A percentile compares a stretch with the other conserved stretches of the same genome.
These are phyloP conservation scores for Microtus obscurus DNA, from an alignment of 2,797 vertebrate species.

Conservation along the genomic window DNA sequence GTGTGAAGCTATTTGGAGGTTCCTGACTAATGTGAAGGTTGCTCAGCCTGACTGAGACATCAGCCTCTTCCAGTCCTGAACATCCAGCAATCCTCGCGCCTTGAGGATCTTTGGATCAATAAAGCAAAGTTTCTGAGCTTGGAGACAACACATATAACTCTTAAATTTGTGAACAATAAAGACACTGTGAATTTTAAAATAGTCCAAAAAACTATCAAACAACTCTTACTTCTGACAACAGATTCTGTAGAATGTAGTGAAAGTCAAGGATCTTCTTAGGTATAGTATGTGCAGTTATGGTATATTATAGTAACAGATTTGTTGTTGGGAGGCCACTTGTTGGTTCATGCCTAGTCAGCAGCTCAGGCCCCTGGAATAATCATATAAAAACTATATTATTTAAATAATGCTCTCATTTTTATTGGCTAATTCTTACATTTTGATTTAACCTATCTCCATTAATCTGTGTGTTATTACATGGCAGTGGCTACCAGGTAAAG, in stretches of 20 bases:
- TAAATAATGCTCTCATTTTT: no score
- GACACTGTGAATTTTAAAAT: neutral
- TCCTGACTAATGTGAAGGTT: neutral
- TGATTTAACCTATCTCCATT: no score
- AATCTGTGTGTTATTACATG: no score
- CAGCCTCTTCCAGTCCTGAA: neutral
- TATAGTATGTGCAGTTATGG: neutral
- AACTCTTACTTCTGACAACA: neutral
- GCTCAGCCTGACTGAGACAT: neutral
- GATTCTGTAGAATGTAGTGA: neutral
- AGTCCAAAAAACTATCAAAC: neutral
- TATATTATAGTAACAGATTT: neutral
- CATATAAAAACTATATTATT: no score
- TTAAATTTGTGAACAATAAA: neutral
- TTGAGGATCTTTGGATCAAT: neutral
- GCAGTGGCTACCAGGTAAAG: no score
- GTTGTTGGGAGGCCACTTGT: no score
- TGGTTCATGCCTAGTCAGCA: no score
- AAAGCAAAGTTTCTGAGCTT: neutral
- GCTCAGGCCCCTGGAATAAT: no score
- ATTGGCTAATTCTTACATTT: no score
- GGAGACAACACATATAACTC: neutral
- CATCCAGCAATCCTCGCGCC: fast-evolving
- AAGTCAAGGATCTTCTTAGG: neutral
- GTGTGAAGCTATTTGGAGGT: neutral